Percentiles rank a stretch among this genome's conserved stretches.
Conservation (phyloP, 37 sponge, comb jelly and placozoan genomes). For the Chondrilla cf. caribensis region DNA sequence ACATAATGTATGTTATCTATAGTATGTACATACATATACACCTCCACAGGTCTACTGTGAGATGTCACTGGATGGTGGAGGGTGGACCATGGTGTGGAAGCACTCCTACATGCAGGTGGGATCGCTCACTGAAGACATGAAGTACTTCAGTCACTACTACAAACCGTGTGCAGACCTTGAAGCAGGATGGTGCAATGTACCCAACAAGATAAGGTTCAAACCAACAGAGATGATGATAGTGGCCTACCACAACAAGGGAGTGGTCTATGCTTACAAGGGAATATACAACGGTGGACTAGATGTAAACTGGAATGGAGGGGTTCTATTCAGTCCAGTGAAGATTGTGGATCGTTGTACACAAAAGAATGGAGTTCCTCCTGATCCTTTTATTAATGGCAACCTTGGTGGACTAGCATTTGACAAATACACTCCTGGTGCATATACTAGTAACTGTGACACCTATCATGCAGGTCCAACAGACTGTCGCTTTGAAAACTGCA, state of each 20-base stretch:
- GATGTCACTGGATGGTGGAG: conserved; percentile 8
- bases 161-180: conserved; percentile 11
- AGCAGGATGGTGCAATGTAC: conserved; percentile 17
- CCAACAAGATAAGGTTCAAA: not conserved
- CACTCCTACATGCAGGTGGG: conserved; percentile 5
- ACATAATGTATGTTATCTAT: too few relatives aligned
- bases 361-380: not conserved
- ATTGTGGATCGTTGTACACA: conserved; percentile 5
- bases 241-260: conserved; percentile 23
- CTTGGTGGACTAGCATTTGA: conserved; percentile 11
- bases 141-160: conserved; percentile 19
- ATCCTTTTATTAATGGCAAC: not conserved
- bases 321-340: not conserved
- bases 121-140: conserved; percentile 24
- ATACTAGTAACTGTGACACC: not conserved
- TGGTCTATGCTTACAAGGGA: conserved; percentile 11
- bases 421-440: not conserved
- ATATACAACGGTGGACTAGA: not conserved
- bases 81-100: conserved; percentile 20
- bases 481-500: not conserved
- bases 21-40: too few relatives aligned
- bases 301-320: not conserved
- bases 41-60: conserved; percentile 23
- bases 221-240: conserved; percentile 23
- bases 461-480: not conserved